A percentile compares a stretch with the other conserved stretches of the same genome.
These are phyloP conservation scores for Cygnus atratus DNA, from an alignment of 2,113 vertebrate genomes.

Conservation along the genomic window DNA sequence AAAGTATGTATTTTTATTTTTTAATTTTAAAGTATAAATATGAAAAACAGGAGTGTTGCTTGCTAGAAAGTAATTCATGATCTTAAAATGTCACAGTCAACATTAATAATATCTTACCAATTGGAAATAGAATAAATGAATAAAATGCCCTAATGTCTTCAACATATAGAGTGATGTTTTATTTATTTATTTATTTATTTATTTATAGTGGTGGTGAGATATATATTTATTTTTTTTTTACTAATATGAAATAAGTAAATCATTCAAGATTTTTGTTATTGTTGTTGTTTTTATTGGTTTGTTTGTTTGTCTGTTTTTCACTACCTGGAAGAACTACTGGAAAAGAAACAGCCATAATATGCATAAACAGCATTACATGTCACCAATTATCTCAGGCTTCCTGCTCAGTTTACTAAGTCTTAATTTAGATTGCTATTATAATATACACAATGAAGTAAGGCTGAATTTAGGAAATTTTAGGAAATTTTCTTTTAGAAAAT, in stretches of 20 bases:
- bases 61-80: conserved; percentile 59
- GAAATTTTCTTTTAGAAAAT: neutral
- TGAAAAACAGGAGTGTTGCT: conserved; percentile 44
- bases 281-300: neutral
- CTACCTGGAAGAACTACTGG: neutral
- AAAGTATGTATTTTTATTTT: conserved; percentile 10
- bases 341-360: neutral
- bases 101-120: conserved; percentile 30
- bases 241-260: conserved; percentile 37
- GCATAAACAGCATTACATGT: fast-evolving
- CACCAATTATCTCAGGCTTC: neutral
- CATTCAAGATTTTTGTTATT: conserved; percentile 14
- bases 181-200: neutral
- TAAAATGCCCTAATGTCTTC: conserved; percentile 11
- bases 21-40: conserved; percentile 61
- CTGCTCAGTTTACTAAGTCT: neutral
- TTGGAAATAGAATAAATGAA: conserved; percentile 51
- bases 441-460: neutral
- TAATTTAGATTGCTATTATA: neutral
- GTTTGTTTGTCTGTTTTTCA: neutral
- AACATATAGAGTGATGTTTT: neutral
- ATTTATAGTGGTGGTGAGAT: neutral
- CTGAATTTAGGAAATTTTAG: neutral
- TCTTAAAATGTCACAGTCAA: conserved; percentile 72
- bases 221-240: neutral